Conservation (phyloP, 1,140 invertebrate genomes). For the Triops longicaudatus region DNA sequence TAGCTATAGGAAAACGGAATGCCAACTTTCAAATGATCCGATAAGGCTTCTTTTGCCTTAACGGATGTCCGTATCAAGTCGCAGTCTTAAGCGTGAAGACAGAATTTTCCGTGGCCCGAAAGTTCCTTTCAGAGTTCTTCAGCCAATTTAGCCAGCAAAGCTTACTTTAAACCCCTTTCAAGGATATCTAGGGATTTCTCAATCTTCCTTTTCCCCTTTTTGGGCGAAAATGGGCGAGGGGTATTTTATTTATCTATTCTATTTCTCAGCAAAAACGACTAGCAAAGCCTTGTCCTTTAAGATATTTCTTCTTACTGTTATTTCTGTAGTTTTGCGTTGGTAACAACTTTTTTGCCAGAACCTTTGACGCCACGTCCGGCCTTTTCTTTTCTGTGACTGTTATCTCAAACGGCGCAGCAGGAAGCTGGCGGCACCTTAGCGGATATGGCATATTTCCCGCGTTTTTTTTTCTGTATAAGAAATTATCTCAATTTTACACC, state of each 20-base stretch:
- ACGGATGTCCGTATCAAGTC: not conserved
- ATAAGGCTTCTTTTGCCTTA: not conserved
- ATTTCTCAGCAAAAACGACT: too few species aligned
- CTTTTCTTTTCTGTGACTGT: not conserved
- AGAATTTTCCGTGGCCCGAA: not conserved
- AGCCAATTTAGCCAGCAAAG: not conserved
- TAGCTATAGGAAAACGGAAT: not conserved
- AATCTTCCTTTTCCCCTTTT: not conserved
- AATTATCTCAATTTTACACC: not conserved
- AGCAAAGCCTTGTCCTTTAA: not conserved
- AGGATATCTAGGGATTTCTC: not conserved
- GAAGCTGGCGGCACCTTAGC: not conserved
- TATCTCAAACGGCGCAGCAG: not conserved
- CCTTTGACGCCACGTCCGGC: not conserved
- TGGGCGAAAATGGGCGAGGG: not conserved
- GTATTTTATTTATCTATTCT: too few species aligned
- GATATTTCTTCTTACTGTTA: not conserved
- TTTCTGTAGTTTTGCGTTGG: slow-evolving; percentile 8
- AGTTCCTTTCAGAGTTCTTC: not conserved
- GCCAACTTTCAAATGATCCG: not conserved
- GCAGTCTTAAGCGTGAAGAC: not conserved
- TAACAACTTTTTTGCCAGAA: slow-evolving; percentile 18
- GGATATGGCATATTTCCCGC: not conserved
- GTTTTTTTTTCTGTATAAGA: too few species aligned
- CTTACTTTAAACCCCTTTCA: not conserved